Conservation (phyloP, 2,888 invertebrate genomes). For the Andricus curvator region DNA sequence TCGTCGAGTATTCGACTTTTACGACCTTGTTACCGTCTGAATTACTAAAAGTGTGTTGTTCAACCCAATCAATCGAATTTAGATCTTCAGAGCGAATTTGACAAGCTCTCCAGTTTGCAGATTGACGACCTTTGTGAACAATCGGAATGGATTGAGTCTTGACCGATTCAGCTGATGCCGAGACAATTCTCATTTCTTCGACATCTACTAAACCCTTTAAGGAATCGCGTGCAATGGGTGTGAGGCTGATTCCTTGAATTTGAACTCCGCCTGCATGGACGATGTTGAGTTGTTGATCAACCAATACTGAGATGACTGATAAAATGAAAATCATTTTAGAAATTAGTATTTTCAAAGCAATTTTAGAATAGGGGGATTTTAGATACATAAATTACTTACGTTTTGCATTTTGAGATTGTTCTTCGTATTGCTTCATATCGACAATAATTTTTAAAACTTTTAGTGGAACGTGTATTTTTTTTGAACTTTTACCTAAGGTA, state of each 20-base stretch:
- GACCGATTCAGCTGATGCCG: background rate
- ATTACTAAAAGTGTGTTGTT: slow-evolving; percentile 78
- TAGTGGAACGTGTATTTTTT: slow-evolving; percentile 58
- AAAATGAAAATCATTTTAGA: background rate
- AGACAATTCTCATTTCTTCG: slow-evolving; percentile 13
- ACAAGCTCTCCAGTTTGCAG: slow-evolving; percentile 63
- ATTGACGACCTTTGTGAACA: background rate
- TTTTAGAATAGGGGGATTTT: too few species aligned
- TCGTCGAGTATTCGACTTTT: slow-evolving; percentile 86
- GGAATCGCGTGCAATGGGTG: slow-evolving; percentile 82
- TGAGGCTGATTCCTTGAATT: slow-evolving; percentile 42
- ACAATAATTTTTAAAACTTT: slow-evolving; percentile 70
- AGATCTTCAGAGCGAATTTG: slow-evolving; percentile 43
- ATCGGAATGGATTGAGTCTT: slow-evolving; percentile 9
- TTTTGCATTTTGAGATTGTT: background rate
- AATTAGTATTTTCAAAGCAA: too few species aligned
- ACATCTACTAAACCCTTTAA: background rate
- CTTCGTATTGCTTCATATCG: slow-evolving; percentile 77
- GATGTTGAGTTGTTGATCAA: slow-evolving; percentile 23
- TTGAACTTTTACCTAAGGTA: slow-evolving; percentile 77
- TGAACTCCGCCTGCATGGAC: slow-evolving; percentile 37
- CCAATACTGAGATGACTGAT: slow-evolving; percentile 42
- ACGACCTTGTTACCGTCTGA: slow-evolving; percentile 67
- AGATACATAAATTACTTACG: background rate
- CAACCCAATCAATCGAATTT: slow-evolving; percentile 89